Conservation (phyloP, 2,888 invertebrate species). For the Linnaemya vulpina region DNA sequence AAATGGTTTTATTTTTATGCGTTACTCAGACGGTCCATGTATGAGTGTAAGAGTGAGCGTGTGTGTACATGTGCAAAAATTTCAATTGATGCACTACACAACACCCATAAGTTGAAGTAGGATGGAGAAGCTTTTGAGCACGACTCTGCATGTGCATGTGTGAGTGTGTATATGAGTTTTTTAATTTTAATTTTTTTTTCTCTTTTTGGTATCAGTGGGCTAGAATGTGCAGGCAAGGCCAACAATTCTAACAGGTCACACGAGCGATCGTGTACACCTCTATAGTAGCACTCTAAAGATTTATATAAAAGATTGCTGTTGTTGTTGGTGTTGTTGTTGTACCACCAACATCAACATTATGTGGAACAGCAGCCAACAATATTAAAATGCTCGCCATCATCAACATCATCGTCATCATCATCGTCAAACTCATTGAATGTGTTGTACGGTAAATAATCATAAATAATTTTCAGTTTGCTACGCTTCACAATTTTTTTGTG, state of each 20-base stretch:
- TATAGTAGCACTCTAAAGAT: constrained; percentile 19
- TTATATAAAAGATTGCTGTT: constrained; percentile 1
- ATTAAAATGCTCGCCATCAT: constrained; percentile 36
- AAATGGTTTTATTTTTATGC: constrained; percentile 52
- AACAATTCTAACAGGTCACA: constrained; percentile 51
- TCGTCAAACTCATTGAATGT: constrained; percentile 32
- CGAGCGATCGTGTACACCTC: constrained; percentile 16
- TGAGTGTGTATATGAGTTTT: background rate
- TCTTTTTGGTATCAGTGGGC: constrained; percentile 4
- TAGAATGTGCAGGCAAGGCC: constrained; percentile 39
- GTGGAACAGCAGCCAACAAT: constrained; percentile 36
- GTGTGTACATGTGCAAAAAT: constrained; percentile 26
- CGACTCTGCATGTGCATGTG: background rate
- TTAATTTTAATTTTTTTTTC: no score
- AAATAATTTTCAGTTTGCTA: constrained; percentile 61
- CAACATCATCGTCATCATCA: constrained; percentile 34
- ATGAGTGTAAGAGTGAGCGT: background rate
- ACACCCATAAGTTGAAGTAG: constrained; percentile 31
- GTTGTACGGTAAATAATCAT: constrained; percentile 58
- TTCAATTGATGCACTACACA: constrained; percentile 51
- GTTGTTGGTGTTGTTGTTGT: constrained; percentile 6
- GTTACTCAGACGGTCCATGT: background rate
- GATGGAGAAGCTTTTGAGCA: constrained; percentile 15
- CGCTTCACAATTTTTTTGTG: constrained; percentile 43
- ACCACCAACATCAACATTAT: constrained; percentile 25